Evolutionary conservation across 2,797 vertebrate genomes (phyloP).

Genomic region (Knipowitschia caucasica): DNA sequence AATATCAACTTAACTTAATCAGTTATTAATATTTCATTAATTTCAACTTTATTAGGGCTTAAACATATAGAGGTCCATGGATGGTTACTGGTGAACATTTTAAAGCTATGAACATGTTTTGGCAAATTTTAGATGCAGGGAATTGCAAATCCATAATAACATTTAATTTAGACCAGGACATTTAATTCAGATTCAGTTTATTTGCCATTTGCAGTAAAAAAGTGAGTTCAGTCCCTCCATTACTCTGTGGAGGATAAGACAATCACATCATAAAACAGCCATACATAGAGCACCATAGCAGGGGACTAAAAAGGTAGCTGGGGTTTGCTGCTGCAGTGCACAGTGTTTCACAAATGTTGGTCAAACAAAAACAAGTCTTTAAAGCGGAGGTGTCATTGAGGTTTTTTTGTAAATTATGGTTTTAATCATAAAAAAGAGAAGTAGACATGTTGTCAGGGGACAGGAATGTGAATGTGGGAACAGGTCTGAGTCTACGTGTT

Average conservation of each 20-base stretch:
- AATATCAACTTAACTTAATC: no score
- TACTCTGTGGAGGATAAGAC: slow-evolving; percentile 9
- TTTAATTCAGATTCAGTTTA: no score
- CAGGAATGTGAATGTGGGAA: slow-evolving; percentile 72
- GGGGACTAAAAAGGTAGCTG: slow-evolving; percentile 19
- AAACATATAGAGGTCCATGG: no score
- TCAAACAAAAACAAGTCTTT: slow-evolving; percentile 51
- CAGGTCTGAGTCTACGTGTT: slow-evolving; percentile 40
- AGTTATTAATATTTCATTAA: no score
- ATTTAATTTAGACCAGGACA: no score
- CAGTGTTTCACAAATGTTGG: slow-evolving; percentile 14
- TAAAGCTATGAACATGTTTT: no score
- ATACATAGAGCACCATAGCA: slow-evolving; percentile 12
- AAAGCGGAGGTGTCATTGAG: slow-evolving; percentile 50
- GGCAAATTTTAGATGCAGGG: no score
- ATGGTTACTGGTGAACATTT: no score
- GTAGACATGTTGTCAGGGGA: slow-evolving; percentile 78
- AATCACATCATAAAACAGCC: slow-evolving; percentile 26
- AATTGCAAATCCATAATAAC: no score
- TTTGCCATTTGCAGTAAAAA: no score
- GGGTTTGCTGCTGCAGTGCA: slow-evolving; percentile 7
- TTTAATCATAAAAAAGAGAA: slow-evolving; percentile 63
- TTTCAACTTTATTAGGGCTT: no score
- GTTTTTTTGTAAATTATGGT: slow-evolving; percentile 52
- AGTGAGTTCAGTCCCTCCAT: slow-evolving; percentile 36